Percentiles rank a stretch among this genome's conserved stretches.
These are phyloP conservation scores for Meandrina meandrites DNA, from an alignment of 92 coral and sea anemone species.

Conservation along the genomic window DNA sequence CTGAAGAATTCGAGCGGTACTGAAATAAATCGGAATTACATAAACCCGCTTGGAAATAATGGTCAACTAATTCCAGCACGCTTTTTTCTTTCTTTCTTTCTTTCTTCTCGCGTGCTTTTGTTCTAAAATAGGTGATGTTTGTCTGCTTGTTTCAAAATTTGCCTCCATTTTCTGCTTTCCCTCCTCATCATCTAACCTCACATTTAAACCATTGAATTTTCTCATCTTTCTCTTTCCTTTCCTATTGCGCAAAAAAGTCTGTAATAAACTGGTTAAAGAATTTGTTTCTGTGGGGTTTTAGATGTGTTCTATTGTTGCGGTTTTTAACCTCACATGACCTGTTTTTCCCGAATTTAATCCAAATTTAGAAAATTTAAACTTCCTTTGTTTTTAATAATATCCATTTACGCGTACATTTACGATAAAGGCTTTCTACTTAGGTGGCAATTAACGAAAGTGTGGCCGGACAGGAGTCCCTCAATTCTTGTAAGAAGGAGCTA, in stretches of 20 bases:
- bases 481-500: neutral
- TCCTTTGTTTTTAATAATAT: neutral
- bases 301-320: neutral
- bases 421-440: conserved; percentile 1
- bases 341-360: neutral
- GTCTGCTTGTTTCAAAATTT: neutral
- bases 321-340: neutral
- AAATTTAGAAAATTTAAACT: neutral
- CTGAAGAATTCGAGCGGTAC: neutral
- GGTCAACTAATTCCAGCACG: neutral
- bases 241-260: neutral
- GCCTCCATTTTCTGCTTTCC: neutral
- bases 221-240: too few species aligned
- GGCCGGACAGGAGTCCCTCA: neutral
- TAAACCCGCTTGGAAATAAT: neutral
- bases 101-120: neutral
- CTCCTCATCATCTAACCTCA: neutral
- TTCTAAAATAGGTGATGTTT: neutral
- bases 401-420: conserved; percentile 16
- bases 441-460: neutral
- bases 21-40: neutral
- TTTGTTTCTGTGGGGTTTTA: neutral
- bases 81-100: neutral
- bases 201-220: neutral
- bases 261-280: neutral